Evolutionary conservation across 2,888 invertebrate species (phyloP).

Genomic region (Drosophila differens): DNA sequence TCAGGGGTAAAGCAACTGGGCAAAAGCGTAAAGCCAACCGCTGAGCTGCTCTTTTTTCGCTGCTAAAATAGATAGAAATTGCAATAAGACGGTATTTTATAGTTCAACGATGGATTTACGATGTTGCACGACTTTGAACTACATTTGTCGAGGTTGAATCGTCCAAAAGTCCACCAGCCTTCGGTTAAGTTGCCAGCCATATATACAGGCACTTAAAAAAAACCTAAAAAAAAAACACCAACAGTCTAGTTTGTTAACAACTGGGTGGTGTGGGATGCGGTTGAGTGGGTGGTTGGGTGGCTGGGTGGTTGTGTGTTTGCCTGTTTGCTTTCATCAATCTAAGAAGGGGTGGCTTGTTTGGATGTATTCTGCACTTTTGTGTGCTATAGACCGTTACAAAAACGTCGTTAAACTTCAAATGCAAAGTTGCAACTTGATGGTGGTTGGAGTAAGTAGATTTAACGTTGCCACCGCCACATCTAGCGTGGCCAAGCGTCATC

Average conservation of each 20-base stretch:
- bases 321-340: constrained; percentile 9
- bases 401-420: constrained; percentile 59
- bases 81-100: constrained; percentile 80
- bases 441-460: constrained; percentile 43
- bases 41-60: constrained; percentile 51
- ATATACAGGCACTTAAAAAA: constrained; percentile 27
- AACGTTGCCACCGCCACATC: constrained; percentile 17
- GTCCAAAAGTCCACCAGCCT: constrained; percentile 29
- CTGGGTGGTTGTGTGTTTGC: constrained; percentile 20
- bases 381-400: constrained; percentile 61
- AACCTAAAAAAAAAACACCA: not conserved
- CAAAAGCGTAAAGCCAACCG: constrained; percentile 66
- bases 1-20: constrained; percentile 69
- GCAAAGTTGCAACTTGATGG: constrained; percentile 34
- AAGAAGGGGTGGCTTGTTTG: constrained; percentile 13
- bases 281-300: constrained; percentile 7
- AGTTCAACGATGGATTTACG: constrained; percentile 81
- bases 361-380: constrained; percentile 34
- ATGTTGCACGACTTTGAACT: constrained; percentile 76
- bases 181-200: constrained; percentile 38
- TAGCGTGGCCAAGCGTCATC: constrained; percentile 16
- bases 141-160: constrained; percentile 67
- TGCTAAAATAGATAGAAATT: constrained; percentile 74
- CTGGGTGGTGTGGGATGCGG: constrained; percentile 16
- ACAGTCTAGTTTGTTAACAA: constrained; percentile 57